A percentile compares a stretch with the other conserved stretches of the same genome.
These are phyloP conservation scores for Plemyria rubiginata DNA, from an alignment of 2,888 invertebrate species.

Conservation along the genomic window DNA sequence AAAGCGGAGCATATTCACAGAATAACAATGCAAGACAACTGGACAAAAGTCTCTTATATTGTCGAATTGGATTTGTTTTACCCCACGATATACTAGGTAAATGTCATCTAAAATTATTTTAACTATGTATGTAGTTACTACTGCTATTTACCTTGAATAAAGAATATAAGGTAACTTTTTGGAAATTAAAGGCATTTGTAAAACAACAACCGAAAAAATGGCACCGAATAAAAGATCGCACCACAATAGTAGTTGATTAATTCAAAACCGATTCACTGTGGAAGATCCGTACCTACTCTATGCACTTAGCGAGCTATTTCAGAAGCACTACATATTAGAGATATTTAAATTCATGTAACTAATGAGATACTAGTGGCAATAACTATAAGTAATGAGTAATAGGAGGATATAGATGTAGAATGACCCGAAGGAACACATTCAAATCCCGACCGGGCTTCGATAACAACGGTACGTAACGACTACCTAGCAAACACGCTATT, in stretches of 20 bases:
- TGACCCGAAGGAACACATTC: conserved; percentile 26
- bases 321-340: conserved; percentile 41
- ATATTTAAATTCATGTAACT: conserved; percentile 41
- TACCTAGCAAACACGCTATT: conserved; percentile 45
- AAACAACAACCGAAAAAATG: conserved; percentile 81
- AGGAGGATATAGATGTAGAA: conserved; percentile 25
- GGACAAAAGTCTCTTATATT: conserved; percentile 38
- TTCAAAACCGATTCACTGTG: conserved; percentile 51
- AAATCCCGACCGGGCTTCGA: conserved; percentile 32
- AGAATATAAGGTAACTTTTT: conserved; percentile 69
- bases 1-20: conserved; percentile 28
- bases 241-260: conserved; percentile 59
- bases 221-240: conserved; percentile 77
- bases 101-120: conserved; percentile 44
- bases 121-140: conserved; percentile 44
- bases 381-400: conserved; percentile 37
- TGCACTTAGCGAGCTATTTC: conserved; percentile 41
- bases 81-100: conserved; percentile 38
- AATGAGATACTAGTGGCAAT: conserved; percentile 42
- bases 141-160: conserved; percentile 48
- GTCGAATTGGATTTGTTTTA: conserved; percentile 26
- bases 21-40: conserved; percentile 28
- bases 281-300: conserved; percentile 45
- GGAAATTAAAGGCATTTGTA: conserved; percentile 68
- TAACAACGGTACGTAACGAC: conserved; percentile 35